phyloP scores from a whole-genome alignment of 1,140 invertebrate species.

The Calycopis cecrops region DNA sequence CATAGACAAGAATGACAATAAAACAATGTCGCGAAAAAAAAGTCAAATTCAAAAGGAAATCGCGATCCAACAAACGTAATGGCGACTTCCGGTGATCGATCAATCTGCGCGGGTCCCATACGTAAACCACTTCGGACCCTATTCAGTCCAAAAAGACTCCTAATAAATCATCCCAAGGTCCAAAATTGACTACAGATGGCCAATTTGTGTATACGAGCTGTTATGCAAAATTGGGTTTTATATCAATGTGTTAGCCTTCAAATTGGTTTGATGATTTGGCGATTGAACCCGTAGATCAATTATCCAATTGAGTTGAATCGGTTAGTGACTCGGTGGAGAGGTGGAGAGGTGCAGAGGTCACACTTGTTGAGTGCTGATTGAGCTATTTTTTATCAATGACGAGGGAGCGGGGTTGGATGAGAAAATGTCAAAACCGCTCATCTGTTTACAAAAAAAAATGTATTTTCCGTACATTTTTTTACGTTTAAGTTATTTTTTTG shows the following conservation, averaged over 20 bases:
- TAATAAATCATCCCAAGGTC: neutral
- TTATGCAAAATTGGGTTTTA: neutral
- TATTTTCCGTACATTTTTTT: too few relatives aligned
- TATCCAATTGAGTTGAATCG: conserved; percentile 23
- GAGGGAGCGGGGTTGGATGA: too few relatives aligned
- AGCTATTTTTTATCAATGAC: conserved; percentile 4
- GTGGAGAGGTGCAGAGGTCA: too few relatives aligned
- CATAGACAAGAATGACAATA: conserved; percentile 5
- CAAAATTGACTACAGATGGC: neutral
- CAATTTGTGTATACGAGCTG: neutral
- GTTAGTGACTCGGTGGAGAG: conserved; percentile 20
- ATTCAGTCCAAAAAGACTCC: neutral
- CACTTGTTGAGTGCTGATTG: conserved; percentile 21
- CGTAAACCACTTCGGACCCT: conserved; percentile 1
- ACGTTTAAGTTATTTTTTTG: too few relatives aligned
- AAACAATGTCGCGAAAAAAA: conserved; percentile 5
- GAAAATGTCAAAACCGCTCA: too few relatives aligned
- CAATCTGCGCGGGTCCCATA: conserved; percentile 26
- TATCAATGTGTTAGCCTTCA: neutral
- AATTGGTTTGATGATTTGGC: neutral
- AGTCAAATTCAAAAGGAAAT: conserved; percentile 13
- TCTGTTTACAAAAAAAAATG: too few relatives aligned
- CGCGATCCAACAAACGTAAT: conserved; percentile 18
- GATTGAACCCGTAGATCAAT: conserved; percentile 16
- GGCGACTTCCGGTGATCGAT: conserved; percentile 28